A percentile compares a stretch with the other conserved stretches of the same genome.
Conservation (phyloP, 2,797 vertebrate species). For the Pelobates cultripes region DNA sequence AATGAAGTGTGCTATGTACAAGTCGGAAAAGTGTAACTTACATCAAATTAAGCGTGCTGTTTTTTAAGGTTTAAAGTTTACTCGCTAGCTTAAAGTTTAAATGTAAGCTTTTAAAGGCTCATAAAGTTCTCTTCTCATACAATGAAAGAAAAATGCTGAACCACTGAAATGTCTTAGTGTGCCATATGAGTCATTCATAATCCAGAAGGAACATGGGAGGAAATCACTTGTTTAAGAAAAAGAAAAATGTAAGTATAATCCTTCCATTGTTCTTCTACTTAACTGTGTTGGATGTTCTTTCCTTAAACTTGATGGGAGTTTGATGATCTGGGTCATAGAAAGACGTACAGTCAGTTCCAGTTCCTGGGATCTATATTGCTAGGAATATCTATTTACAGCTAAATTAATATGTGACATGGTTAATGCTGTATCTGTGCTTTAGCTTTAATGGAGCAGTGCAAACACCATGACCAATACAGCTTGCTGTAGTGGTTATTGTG, state of each 20-base stretch:
- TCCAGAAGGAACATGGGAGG: slow-evolving; percentile 59
- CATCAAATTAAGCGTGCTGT: slow-evolving; percentile 49
- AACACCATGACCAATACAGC: too few relatives aligned
- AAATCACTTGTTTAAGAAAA: slow-evolving; percentile 58
- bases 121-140: slow-evolving; percentile 27
- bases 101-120: slow-evolving; percentile 34
- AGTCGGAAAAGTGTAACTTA: slow-evolving; percentile 28
- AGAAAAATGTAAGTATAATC: slow-evolving; percentile 72
- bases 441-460: background rate
- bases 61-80: background rate
- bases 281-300: slow-evolving; percentile 54
- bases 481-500: too few relatives aligned
- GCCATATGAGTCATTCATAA: slow-evolving; percentile 59
- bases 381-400: background rate
- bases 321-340: slow-evolving; percentile 89
- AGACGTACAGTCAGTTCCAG: slow-evolving; percentile 86
- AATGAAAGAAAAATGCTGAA: slow-evolving; percentile 40
- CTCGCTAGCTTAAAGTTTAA: slow-evolving; percentile 1
- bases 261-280: slow-evolving; percentile 73
- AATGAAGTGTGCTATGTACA: slow-evolving; percentile 51
- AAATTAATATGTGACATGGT: background rate
- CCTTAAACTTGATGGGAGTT: slow-evolving; percentile 81
- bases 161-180: slow-evolving; percentile 55
- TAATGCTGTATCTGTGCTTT: background rate
- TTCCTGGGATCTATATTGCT: slow-evolving; percentile 44